Conservation (phyloP, 1,140 invertebrate species). For the Daktulosphaira vitifoliae region DNA sequence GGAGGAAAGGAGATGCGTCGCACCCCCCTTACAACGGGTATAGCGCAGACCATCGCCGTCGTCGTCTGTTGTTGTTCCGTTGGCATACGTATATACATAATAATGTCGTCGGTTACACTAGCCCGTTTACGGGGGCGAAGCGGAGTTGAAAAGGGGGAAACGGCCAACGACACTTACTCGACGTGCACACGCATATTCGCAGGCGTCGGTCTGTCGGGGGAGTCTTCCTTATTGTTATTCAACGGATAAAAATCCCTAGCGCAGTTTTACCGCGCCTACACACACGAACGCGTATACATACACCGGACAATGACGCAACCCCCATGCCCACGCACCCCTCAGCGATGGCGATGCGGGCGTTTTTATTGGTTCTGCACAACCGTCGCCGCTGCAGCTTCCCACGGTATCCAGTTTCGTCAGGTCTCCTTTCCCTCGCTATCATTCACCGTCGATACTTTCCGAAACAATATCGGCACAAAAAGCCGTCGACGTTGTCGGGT, state of each 20-base stretch:
- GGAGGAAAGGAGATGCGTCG: too few relatives aligned
- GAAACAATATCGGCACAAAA: too few relatives aligned
- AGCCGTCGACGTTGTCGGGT: too few relatives aligned
- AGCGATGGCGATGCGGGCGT: too few relatives aligned
- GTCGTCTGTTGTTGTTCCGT: too few relatives aligned
- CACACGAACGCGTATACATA: neutral
- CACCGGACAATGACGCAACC: slow-evolving; percentile 27
- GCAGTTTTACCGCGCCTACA: neutral
- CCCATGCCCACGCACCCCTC: neutral
- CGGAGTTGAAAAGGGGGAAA: too few relatives aligned
- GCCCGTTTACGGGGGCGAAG: neutral
- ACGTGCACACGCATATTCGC: slow-evolving; percentile 9
- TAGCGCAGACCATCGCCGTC: too few relatives aligned
- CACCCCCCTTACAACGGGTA: too few relatives aligned
- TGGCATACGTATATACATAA: too few relatives aligned
- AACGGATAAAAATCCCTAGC: slow-evolving; percentile 28
- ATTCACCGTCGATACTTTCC: neutral
- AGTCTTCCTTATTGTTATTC: slow-evolving; percentile 31
- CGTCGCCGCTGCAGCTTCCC: slow-evolving; percentile 14
- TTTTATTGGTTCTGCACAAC: too few relatives aligned
- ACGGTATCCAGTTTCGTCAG: slow-evolving; percentile 17
- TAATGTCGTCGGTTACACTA: neutral
- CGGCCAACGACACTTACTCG: too few relatives aligned
- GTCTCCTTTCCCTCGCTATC: neutral
- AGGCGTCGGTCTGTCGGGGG: slow-evolving; percentile 32